Conservation (phyloP, 2,888 invertebrate genomes). For the Beris chalybata region DNA sequence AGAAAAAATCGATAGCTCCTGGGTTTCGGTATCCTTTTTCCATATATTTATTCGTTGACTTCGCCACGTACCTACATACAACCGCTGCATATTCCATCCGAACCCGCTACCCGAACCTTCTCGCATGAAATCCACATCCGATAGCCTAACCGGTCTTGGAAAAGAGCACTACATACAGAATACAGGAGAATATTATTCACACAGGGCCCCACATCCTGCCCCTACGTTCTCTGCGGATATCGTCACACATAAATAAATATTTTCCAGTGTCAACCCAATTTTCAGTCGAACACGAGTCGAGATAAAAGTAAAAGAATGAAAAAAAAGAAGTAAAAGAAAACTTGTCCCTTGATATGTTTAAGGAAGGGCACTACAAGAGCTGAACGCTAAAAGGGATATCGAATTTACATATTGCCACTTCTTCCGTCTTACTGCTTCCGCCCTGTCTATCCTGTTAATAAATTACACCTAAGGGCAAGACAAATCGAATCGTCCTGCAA, state of each 20-base stretch:
- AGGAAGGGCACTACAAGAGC: background rate
- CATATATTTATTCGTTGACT: background rate
- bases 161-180: background rate
- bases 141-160: background rate
- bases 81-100: background rate
- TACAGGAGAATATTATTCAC: background rate
- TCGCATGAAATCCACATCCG: background rate
- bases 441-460: conserved; percentile 2
- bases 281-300: conserved; percentile 18
- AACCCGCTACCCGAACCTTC: background rate
- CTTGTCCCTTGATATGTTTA: background rate
- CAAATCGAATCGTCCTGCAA: conserved; percentile 17
- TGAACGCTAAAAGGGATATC: conserved; percentile 19
- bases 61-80: background rate
- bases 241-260: conserved; percentile 33
- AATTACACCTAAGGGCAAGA: conserved; percentile 14
- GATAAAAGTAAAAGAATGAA: background rate
- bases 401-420: conserved; percentile 33
- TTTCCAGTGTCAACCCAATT: conserved; percentile 35
- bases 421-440: conserved; percentile 19
- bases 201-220: background rate
- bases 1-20: conserved; percentile 31
- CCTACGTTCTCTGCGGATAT: conserved; percentile 9
- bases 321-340: background rate
- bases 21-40: conserved; percentile 17